Evolutionary conservation across 2,797 vertebrate genomes (phyloP), one percentile per base, ranked within the genome.

Genomic region (Sebastiscus tertius): DNA sequence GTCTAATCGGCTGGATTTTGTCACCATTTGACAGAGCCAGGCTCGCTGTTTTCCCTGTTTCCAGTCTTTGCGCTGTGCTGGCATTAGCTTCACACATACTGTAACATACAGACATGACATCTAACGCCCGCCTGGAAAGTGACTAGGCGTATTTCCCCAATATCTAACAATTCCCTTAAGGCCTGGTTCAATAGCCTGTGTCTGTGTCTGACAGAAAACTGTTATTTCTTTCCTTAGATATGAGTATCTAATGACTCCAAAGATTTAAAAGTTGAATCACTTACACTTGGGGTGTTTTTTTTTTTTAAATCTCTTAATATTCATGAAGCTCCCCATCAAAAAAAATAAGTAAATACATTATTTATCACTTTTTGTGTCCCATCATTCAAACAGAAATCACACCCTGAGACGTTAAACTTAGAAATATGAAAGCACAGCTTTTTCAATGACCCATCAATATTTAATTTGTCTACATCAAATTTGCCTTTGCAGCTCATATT

Each of bases 371-470:
- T 77, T 88, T 79, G 75, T 73, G 66, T 87, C 64, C 63, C 63
- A 79, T 84, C 56, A 68, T 72, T 81, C 75, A 79, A 27, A 79
- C 26, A 68, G 24, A 87, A 85, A 84, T 88, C 73, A 66, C 80
- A 86, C 70, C 62, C 59, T 59, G 39, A 80, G 77, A 88, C 46
- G 59, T 89, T 69, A 76, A 85, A 89, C 75, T 80, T 71, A 49
- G 52, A 91, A 84, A 84, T 85, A 66, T 27, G 63, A 89, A 87
- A 83, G 75, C 70, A 54, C 18, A 55, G 79, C n/a, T 46, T 66
- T 92, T 88, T 88, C 85, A 88, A 73, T 86, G 85, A 88, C 70
- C 87, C 81, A 91, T 95, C 89, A 90, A 94, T 95, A 89, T 94
- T 95, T 93, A 79, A 95, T 92, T 81, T 86, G 85, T 88, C 89